Evolutionary conservation across 2,113 vertebrate species (phyloP), one percentile per base, ranked within the genome.

Genomic region (Crypturellus undulatus): DNA sequence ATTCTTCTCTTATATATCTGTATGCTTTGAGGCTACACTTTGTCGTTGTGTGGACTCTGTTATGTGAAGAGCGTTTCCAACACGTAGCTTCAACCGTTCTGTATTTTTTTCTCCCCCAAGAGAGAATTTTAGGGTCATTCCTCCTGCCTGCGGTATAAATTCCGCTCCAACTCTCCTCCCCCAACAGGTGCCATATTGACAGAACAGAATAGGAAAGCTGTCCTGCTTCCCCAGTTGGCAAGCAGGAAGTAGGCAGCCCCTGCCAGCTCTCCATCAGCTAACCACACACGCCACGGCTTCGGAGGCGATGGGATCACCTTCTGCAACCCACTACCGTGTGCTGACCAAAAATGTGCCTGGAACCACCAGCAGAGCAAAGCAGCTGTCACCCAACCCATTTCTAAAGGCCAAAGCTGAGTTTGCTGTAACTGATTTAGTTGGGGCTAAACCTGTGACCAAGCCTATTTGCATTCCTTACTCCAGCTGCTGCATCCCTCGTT

Each of bases 11-110:
- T 67, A 71, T 76, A 54, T 40, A 71, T 90, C 19, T 69, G 15
- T 69, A 72, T 28, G 80, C 70, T 96, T 94, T 79, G 21, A 79
- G 93, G 95, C 92, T 79, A 79, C 4, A 63, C 36, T 95, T 92
- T 92, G 77, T 65, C 86, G 95, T 90, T 84, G 95, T 89, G 88
- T 94, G 86, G 80, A 62, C 80, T 92, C 72, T 9, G 2, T 49
- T 45, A 84, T 6, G 59, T 49, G 69, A 90, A 1, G 16, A 88
- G 69, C 18, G 12, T 67, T 70, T 93, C 79, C 69, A 76, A 84
- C 64, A 63, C 26, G 34, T 3, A 84, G 88, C 67, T 80, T 82
- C 43, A 49, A n/a, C 28, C 17, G 8, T 30, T 28, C 16, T 56
- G 26, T 56, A 30, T 56, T 54, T 16, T 56, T 30, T 56, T 70